Conservation (phyloP, 2,888 invertebrate genomes). For the Drosophila diplacantha region DNA sequence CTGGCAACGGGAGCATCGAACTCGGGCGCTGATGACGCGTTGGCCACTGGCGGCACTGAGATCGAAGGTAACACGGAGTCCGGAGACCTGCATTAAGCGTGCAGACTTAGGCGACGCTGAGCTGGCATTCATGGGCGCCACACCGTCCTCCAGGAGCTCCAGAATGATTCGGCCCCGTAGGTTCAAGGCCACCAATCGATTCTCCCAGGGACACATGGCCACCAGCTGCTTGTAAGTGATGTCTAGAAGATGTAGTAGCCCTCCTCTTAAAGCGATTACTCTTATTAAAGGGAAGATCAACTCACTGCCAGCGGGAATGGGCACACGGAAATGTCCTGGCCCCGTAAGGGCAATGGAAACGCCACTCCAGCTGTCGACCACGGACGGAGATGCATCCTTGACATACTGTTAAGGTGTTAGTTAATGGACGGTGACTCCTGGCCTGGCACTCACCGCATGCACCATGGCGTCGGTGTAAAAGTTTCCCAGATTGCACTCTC, state of each 20-base stretch:
- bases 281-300: background rate
- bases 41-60: constrained; percentile 80
- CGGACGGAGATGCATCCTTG: constrained; percentile 61
- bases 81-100: constrained; percentile 80
- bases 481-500: constrained; percentile 86
- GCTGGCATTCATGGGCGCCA: constrained; percentile 66
- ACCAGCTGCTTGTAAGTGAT: constrained; percentile 84
- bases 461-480: constrained; percentile 85
- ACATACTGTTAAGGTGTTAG: constrained; percentile 49
- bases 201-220: constrained; percentile 86
- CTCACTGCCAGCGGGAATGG: constrained; percentile 82
- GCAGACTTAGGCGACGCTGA: constrained; percentile 48
- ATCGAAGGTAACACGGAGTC: constrained; percentile 79
- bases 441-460: constrained; percentile 79
- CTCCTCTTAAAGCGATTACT: too few relatives aligned
- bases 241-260: constrained; percentile 77
- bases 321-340: constrained; percentile 84
- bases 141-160: constrained; percentile 81
- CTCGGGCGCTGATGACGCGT: constrained; percentile 80
- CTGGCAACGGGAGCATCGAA: constrained; percentile 82
- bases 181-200: constrained; percentile 85
- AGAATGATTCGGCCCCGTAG: constrained; percentile 82
- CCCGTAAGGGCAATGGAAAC: constrained; percentile 84
- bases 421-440: background rate
- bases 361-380: constrained; percentile 81